Base-by-base conservation (phyloP, 2,888 invertebrate species). In the Drosophila pegasa region DNA sequence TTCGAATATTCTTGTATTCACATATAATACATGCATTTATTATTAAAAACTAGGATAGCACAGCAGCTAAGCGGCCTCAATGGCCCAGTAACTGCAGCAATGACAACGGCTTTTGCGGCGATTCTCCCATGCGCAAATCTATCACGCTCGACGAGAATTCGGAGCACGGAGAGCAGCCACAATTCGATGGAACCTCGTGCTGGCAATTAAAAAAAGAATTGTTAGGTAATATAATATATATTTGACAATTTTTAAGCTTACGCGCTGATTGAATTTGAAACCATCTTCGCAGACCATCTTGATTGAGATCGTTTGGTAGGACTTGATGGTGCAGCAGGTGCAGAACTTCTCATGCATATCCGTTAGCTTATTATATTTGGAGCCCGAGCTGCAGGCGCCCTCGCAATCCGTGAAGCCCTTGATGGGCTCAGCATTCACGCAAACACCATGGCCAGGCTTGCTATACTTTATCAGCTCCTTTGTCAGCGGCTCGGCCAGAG, bases 311-410 rank as follows among this genome's bases (percentile, higher is more conserved):
- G 85, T 58, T 55, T 90, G 78, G 60, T 88, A 91, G 72, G 82
- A 75, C 41, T 89, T 82, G 29, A 93, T 93, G 43, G 91, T 91
- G 88, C 94, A 95, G 82, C 95, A 95, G 64, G 93, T 93, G 90
- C 95, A 94, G 62, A 90, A 87, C 1, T 93, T 90, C 75, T 94
- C 94, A 89, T 95, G 95, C 52, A 90, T 83, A 48, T 94, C 94
- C 0, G 93, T 93, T 74, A 91, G 94, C 94, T 93, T 91, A 85
- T 95, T 95, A 76, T 94, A 96, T n/a, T 93, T 91, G 0, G 96
- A 95, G 18, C 94, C 94, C 0, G 96, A 96, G 72, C 94, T 92
- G 83, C 97, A 97, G 14, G 92, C 89, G 1, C 97, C 97, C 51
- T 93, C 93, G 81, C 97, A 97, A 91, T 96, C 95, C 9, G 94